These are phyloP conservation scores for Ceratotherium simum DNA, from an alignment of 2,113 vertebrate genomes.

Conservation along the genomic window DNA sequence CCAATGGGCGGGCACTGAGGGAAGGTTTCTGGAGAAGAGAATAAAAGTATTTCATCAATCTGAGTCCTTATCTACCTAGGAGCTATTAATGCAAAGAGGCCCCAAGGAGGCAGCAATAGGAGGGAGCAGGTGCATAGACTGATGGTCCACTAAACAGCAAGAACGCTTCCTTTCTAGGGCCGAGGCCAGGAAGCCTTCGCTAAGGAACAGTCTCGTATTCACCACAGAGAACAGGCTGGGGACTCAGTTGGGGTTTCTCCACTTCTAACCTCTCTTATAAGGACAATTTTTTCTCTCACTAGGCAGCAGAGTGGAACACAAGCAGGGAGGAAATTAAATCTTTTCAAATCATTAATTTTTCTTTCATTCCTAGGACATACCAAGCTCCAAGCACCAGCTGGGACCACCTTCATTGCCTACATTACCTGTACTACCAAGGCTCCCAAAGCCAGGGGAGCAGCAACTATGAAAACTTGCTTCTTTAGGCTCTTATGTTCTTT, in stretches of 20 bases:
- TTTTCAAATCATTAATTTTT: constrained; percentile 70
- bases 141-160: constrained; percentile 52
- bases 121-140: constrained; percentile 68
- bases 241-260: constrained; percentile 46
- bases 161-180: constrained; percentile 61
- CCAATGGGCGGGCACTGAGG: neutral
- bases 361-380: constrained; percentile 27
- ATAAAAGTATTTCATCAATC: constrained; percentile 16
- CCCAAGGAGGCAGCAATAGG: neutral
- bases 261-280: constrained; percentile 63
- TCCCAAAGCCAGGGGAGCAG: neutral
- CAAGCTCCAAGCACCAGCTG: constrained; percentile 46
- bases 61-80: neutral
- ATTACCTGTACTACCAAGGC: neutral
- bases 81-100: constrained; percentile 30
- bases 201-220: constrained; percentile 46
- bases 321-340: constrained; percentile 58
- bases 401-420: neutral
- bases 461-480: constrained; percentile 38
- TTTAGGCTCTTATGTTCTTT: neutral
- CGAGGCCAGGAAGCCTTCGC: constrained; percentile 33
- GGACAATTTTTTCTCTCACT: constrained; percentile 22
- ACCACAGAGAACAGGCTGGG: constrained; percentile 34
- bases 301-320: constrained; percentile 48
- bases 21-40: neutral